phyloP scores from a whole-genome alignment of 2,797 vertebrate genomes.

The Erithacus rubecula region DNA sequence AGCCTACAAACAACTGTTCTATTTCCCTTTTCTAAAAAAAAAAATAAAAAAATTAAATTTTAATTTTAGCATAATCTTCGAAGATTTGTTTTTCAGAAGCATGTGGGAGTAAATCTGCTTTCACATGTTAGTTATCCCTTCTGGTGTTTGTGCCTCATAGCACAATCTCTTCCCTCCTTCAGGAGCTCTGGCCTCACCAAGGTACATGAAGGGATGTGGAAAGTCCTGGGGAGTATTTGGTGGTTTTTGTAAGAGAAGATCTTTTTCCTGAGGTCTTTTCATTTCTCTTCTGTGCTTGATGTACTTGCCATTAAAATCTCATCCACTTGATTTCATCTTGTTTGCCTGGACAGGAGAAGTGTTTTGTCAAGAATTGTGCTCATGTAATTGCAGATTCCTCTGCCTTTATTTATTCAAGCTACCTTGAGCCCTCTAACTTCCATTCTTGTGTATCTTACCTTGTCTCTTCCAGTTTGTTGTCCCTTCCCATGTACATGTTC shows the following conservation, averaged over 20 bases:
- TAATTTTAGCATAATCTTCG: background rate
- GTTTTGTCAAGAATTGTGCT: background rate
- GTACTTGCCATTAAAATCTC: background rate
- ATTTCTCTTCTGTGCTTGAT: background rate
- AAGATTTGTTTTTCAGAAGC: background rate
- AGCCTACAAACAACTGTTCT: background rate
- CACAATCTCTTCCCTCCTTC: background rate
- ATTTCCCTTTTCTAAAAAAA: background rate
- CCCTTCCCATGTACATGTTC: fast-evolving
- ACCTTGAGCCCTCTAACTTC: background rate
- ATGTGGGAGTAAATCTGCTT: background rate
- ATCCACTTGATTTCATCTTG: background rate
- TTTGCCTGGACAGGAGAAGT: background rate
- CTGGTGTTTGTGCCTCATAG: background rate
- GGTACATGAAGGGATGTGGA: background rate
- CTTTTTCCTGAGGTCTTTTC: background rate
- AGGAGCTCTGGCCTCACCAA: background rate
- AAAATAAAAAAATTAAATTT: background rate
- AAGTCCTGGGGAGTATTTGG: background rate
- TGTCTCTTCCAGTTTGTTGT: background rate
- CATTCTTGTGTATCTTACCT: background rate
- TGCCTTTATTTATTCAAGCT: background rate
- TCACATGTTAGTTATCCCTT: background rate
- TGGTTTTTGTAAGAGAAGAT: background rate
- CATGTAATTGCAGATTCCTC: background rate